Evolutionary conservation across 2,797 vertebrate species (phyloP), one percentile per base, ranked within the genome.

Genomic region (Sebastes trivittatus): DNA sequence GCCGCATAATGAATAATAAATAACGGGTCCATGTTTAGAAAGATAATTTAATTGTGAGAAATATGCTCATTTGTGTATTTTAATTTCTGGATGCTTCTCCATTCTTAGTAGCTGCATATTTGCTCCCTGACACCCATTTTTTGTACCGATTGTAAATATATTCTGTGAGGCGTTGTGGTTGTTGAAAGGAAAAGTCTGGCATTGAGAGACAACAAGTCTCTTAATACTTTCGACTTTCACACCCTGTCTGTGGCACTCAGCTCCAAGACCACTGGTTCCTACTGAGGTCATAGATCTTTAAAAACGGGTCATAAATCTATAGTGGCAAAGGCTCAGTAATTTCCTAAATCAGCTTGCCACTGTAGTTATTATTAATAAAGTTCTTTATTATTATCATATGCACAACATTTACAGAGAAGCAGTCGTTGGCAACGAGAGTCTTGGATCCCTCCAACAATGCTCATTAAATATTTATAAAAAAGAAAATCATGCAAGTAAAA

Each of bases 1-100:
- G 72, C 30, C 52, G 20, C 65, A 60, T 64, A 63, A 77, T 88
- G 74, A 89, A 87, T 89, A 77, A 92, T 69, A 73, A 62, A 88
- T 83, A 65, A 52, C 73, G 42, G 27, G 67, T 78, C 4, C 62
- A 34, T 14, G 14, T 52, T 52, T 55, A 7, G 22, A 49, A 66
- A 36, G 25, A 56, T 11, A 1, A n/a, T 52, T 36, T 63, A 9
- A 38, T 64, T 49, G 13, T 11, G 5, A n/a, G 11, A 55, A 62
- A 34, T 70, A 4, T 64, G n/a, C n/a, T 81, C 11, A 22, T 32
- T 66, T 11, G 11, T 60, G 18, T 49, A 10, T 75, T 72, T 75
- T 30, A 49, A 42, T 23, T 7, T 10, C 8, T 49, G 20, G 7
- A 11, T 2, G 4, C 30, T 66, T 36, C 11, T 34, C 10, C 5